Evolutionary conservation across 2,888 invertebrate species (phyloP), one percentile per base, ranked within the genome.

Genomic region (Microplitis deprimator): DNA sequence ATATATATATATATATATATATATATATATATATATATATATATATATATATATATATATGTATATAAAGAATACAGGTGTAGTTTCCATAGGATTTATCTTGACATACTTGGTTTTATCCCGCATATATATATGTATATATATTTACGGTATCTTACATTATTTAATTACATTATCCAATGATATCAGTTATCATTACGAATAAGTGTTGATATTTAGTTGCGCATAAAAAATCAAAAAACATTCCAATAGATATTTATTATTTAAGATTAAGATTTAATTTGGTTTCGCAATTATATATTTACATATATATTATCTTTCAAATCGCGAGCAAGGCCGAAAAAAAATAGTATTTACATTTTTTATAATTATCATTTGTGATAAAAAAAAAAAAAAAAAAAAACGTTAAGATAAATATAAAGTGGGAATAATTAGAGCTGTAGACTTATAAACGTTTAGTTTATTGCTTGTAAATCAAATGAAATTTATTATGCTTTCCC

Each of bases 121-220:
- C 41, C 40, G 7, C 16, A 38, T 68, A n/a, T 8, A 50, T 50
- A 50, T 50, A 13, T 50, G 50, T 50, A 50, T 8, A 13, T 50
- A 50, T 50, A 50, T 50, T 10, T 13, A 50, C 10, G 13, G 10
- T 50, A 50, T 50, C 13, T 50, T 50, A 50, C 50, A 71, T 71
- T 71, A 61, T 29, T 60, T 71, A 71, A 71, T 71, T 61, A 60
- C 16, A 59, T 17, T 29, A 29, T 39, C 39, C 6, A 68, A 13
- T 68, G 50, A 13, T 61, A 68, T 68, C 67, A n/a, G 59, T 73
- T 74, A 68, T 60, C 65, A 65, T 59, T 68, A 39, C 50, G 29
- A 29, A 29, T 62, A 67, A 67, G 39, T 65, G 65, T 67, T 29
- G 29, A 29, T 29, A 29, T 29, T 29, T 29, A 29, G 29, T 29